phyloP scores from a whole-genome alignment of 2,888 invertebrate species.

The Lasioglossum malachurum region DNA sequence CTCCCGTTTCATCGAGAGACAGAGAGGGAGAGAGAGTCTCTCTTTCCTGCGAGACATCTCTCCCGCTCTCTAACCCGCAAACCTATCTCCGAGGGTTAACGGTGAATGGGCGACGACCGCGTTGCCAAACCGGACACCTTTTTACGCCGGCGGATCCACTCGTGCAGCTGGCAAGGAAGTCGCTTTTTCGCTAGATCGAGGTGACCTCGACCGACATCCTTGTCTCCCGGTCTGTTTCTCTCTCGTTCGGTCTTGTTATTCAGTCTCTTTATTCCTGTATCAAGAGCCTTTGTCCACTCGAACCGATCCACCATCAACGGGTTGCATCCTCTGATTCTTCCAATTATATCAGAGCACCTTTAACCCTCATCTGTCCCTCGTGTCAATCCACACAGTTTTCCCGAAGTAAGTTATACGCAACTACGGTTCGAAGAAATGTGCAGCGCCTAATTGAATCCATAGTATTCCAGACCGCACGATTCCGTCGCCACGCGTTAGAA shows the following conservation, averaged over 20 bases:
- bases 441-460: no score
- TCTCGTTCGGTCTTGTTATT: not conserved
- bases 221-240: not conserved
- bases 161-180: constrained; percentile 57
- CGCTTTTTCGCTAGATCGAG: constrained; percentile 38
- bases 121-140: constrained; percentile 68
- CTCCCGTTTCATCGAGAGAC: not conserved
- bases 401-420: no score
- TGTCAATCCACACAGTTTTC: no score
- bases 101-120: constrained; percentile 67
- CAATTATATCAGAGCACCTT: no score
- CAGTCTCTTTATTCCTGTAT: not conserved
- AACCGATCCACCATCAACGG: not conserved
- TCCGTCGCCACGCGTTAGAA: no score
- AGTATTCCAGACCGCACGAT: no score
- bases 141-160: constrained; percentile 30
- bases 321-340: not conserved
- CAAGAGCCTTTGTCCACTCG: not conserved
- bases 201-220: constrained; percentile 29
- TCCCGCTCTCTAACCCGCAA: constrained; percentile 67
- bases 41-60: constrained; percentile 57
- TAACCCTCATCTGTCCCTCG: no score
- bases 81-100: constrained; percentile 68
- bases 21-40: not conserved
- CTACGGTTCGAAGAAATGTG: no score